These are phyloP conservation scores for Scomberomorus guttatus DNA, from an alignment of 2,797 vertebrate species.

Conservation along the genomic window DNA sequence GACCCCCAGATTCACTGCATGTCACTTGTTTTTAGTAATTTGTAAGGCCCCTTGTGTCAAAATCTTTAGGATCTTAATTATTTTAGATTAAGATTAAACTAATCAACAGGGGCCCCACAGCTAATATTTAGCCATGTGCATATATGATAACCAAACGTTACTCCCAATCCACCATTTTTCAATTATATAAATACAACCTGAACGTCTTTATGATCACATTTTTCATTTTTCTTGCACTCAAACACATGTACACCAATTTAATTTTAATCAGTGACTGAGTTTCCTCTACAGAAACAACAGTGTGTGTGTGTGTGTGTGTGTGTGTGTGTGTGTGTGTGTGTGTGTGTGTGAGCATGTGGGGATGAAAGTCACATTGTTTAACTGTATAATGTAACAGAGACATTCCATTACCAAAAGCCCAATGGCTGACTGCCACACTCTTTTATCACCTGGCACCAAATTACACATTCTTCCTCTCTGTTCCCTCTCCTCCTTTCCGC, in stretches of 20 bases:
- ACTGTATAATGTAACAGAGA: constrained; percentile 64
- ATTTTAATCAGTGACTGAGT: constrained; percentile 23
- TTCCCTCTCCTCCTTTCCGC: constrained; percentile 50
- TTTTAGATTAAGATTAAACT: too few species aligned
- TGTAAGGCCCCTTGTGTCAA: too few species aligned
- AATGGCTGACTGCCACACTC: constrained; percentile 62
- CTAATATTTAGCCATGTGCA: too few species aligned
- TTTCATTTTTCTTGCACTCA: constrained; percentile 26
- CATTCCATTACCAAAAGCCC: constrained; percentile 55
- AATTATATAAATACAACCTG: not conserved
- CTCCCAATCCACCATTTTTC: too few species aligned
- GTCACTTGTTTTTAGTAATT: not conserved
- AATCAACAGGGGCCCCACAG: too few species aligned
- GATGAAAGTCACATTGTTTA: constrained; percentile 65
- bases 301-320: constrained; percentile 6
- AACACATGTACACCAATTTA: not conserved
- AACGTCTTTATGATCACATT: constrained; percentile 28
- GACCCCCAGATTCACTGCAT: not conserved
- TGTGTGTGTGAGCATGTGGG: constrained; percentile 6
- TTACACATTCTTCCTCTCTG: constrained; percentile 66
- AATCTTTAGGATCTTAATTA: not conserved
- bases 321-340: constrained; percentile 14
- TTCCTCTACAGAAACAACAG: not conserved
- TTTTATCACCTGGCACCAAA: constrained; percentile 71
- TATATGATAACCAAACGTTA: too few species aligned